phyloP scores from a whole-genome alignment of 23 tunicate genomes.

The Botrylloides violaceus region DNA sequence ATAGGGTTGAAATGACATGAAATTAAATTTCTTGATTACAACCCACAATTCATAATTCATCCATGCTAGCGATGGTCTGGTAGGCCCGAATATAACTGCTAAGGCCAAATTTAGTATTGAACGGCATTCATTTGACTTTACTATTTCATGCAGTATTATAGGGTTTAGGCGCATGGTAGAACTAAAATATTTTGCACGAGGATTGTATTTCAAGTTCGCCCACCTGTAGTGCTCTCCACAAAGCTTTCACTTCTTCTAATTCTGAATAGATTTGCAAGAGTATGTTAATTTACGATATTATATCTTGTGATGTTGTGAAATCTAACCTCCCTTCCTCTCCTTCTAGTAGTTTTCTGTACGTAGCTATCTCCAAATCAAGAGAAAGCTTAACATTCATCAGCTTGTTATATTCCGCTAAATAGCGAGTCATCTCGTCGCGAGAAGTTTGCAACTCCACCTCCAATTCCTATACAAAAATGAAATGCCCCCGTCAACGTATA shows the following conservation, averaged over 20 bases:
- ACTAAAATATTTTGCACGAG: too few relatives aligned
- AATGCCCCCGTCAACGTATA: too few relatives aligned
- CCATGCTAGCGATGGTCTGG: too few relatives aligned
- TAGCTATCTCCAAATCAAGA: constrained; percentile 72
- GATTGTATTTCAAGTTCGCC: too few relatives aligned
- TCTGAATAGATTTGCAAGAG: not conserved
- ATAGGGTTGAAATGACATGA: too few relatives aligned
- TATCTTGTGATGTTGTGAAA: not conserved
- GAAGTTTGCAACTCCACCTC: constrained; percentile 45
- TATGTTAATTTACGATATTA: not conserved
- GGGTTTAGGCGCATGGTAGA: too few relatives aligned
- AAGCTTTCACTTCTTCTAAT: not conserved
- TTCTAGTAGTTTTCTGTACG: constrained; percentile 75
- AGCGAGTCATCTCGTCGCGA: constrained; percentile 45
- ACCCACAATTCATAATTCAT: too few relatives aligned
- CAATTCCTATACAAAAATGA: constrained; percentile 32
- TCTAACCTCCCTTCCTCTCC: constrained; percentile 73
- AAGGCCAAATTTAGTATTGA: too few relatives aligned
- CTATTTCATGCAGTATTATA: too few relatives aligned
- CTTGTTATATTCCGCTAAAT: constrained; percentile 76
- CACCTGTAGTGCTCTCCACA: not conserved
- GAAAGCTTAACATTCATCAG: constrained; percentile 76
- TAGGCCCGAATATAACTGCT: too few relatives aligned
- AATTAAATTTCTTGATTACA: too few relatives aligned
- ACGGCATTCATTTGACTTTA: too few relatives aligned